Conservation (phyloP, 2,797 vertebrate species). For the Alfaro cultratus region DNA sequence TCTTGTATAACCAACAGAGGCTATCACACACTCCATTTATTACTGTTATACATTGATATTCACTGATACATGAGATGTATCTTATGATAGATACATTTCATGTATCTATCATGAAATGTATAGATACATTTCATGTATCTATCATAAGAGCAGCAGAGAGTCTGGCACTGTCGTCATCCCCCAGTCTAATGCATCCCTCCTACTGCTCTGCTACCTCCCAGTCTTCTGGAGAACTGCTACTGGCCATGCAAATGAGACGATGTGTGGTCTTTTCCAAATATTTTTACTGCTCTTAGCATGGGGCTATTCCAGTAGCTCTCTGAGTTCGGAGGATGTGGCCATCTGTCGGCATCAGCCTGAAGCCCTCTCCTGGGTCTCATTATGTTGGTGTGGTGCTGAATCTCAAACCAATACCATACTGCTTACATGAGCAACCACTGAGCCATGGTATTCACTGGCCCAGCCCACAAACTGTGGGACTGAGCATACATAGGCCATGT, state of each 20-base stretch:
- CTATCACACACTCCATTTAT: too few relatives aligned
- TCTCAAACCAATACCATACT: slow-evolving; percentile 51
- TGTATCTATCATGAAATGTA: too few relatives aligned
- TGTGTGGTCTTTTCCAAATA: slow-evolving; percentile 44
- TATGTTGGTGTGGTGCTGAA: slow-evolving; percentile 50
- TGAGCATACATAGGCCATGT: slow-evolving; percentile 15
- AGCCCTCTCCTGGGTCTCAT: slow-evolving; percentile 55
- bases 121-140: too few relatives aligned
- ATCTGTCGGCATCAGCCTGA: slow-evolving; percentile 55
- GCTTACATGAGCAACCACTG: slow-evolving; percentile 37
- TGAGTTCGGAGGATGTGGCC: slow-evolving; percentile 48
- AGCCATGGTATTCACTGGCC: slow-evolving; percentile 13
- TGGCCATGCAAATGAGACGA: slow-evolving; percentile 32
- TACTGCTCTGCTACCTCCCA: slow-evolving; percentile 32
- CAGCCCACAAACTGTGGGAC: neutral
- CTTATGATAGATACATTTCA: too few relatives aligned
- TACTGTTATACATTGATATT: too few relatives aligned
- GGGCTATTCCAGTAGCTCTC: slow-evolving; percentile 39
- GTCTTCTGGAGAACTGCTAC: slow-evolving; percentile 35
- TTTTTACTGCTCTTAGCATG: slow-evolving; percentile 33
- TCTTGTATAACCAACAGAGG: too few relatives aligned
- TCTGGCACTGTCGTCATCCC: neutral
- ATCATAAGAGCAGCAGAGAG: neutral
- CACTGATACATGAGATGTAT: too few relatives aligned
- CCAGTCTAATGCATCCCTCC: slow-evolving; percentile 35